These are phyloP conservation scores for Acronicta leporina DNA, from an alignment of 2,888 invertebrate genomes.

Conservation along the genomic window DNA sequence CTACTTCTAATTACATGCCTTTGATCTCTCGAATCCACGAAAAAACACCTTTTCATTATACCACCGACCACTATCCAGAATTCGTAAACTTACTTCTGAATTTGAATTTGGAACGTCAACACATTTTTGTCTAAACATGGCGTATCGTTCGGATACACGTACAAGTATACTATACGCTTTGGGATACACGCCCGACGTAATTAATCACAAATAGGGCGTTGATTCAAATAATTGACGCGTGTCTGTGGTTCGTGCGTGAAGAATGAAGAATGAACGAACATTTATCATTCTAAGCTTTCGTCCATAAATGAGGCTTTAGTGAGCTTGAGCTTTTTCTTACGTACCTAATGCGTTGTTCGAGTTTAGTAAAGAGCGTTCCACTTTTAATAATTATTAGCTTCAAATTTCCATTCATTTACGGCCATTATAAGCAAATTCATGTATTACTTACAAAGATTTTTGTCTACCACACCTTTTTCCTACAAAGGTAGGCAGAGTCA, in stretches of 20 bases:
- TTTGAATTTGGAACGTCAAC: neutral
- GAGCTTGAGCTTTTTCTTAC: neutral
- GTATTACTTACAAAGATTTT: too few relatives aligned
- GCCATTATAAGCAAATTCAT: too few relatives aligned
- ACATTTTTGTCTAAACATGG: neutral
- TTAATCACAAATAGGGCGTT: conserved; percentile 38
- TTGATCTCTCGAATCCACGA: too few relatives aligned
- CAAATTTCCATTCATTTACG: too few relatives aligned
- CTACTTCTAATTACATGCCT: too few relatives aligned
- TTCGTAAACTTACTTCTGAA: neutral
- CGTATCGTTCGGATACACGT: neutral
- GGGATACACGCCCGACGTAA: conserved; percentile 4
- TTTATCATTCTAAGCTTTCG: conserved; percentile 31
- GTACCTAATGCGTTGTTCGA: too few relatives aligned
- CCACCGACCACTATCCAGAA: too few relatives aligned
- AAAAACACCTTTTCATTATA: too few relatives aligned
- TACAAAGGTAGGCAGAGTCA: too few relatives aligned
- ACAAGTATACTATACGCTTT: neutral
- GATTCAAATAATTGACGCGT: conserved; percentile 37
- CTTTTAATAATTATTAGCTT: too few relatives aligned
- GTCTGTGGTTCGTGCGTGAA: conserved; percentile 35
- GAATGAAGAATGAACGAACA: conserved; percentile 27
- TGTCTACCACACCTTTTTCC: too few relatives aligned
- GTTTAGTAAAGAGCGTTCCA: too few relatives aligned
- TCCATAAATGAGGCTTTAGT: conserved; percentile 1